Evolutionary conservation across 2,888 invertebrate genomes (phyloP).

Genomic region (Ametastegia equiseti): DNA sequence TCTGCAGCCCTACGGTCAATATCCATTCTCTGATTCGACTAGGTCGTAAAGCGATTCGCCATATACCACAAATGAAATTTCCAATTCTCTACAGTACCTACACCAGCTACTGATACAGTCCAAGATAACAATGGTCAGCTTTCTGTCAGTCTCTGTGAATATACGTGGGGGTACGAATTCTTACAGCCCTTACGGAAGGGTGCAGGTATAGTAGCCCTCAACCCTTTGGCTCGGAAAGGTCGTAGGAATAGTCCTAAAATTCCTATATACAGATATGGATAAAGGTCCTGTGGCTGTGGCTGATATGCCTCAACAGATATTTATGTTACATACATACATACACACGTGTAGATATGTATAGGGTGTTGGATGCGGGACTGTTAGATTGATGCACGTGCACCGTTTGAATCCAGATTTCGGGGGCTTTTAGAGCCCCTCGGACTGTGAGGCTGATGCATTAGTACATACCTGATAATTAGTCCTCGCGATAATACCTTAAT

Average conservation of each 20-base stretch:
- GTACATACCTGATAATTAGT: conserved; percentile 6
- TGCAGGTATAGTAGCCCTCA: not conserved
- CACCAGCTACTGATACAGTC: conserved; percentile 19
- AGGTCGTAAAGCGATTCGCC: too few relatives aligned
- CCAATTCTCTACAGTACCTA: not conserved
- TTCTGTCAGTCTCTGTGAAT: not conserved
- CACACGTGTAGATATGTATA: not conserved
- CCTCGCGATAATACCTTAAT: not conserved
- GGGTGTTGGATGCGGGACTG: too few relatives aligned
- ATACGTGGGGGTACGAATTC: conserved; percentile 40
- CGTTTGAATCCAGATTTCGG: not conserved
- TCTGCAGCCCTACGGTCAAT: too few relatives aligned
- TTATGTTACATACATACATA: not conserved
- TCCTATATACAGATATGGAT: not conserved
- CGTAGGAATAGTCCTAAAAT: conserved; percentile 23
- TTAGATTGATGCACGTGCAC: not conserved
- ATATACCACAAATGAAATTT: not conserved
- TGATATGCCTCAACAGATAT: not conserved
- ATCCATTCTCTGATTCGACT: too few relatives aligned
- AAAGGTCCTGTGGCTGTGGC: not conserved
- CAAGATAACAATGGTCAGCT: conserved; percentile 44
- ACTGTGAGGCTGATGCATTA: not conserved
- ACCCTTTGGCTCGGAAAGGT: conserved; percentile 30
- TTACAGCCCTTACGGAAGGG: conserved; percentile 7
- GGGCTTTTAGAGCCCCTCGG: not conserved